These are phyloP conservation scores for Acleris sparsana DNA, from an alignment of 2,888 invertebrate genomes.

Conservation along the genomic window DNA sequence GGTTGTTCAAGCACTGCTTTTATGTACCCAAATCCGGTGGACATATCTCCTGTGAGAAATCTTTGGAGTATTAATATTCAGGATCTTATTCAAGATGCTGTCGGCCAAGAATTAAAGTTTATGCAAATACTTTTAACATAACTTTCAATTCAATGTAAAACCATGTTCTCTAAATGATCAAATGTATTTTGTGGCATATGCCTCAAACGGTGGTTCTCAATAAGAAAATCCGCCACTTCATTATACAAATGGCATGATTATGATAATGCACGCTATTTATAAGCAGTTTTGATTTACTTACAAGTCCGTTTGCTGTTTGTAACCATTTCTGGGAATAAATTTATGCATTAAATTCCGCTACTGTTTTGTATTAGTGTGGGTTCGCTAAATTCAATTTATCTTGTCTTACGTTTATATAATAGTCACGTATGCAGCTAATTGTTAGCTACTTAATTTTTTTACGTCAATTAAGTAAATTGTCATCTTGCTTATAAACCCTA, in stretches of 20 bases:
- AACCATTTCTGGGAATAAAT: slow-evolving; percentile 72
- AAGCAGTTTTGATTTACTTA: slow-evolving; percentile 78
- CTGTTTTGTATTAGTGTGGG: slow-evolving; percentile 74
- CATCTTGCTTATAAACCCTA: too few relatives aligned
- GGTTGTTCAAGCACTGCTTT: slow-evolving; percentile 74
- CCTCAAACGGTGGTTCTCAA: slow-evolving; percentile 64
- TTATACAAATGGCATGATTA: slow-evolving; percentile 80
- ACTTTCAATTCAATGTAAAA: slow-evolving; percentile 32
- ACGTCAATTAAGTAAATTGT: not conserved
- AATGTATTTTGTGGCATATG: slow-evolving; percentile 57
- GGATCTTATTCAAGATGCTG: slow-evolving; percentile 23
- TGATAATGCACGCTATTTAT: slow-evolving; percentile 75
- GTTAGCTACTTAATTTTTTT: slow-evolving; percentile 22
- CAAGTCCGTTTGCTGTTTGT: slow-evolving; percentile 62
- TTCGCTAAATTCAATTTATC: slow-evolving; percentile 63
- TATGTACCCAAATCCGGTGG: slow-evolving; percentile 66
- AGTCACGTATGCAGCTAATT: slow-evolving; percentile 44
- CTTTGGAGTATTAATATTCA: slow-evolving; percentile 30
- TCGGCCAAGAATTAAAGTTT: not conserved
- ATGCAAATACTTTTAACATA: slow-evolving; percentile 32
- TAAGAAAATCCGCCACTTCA: slow-evolving; percentile 70
- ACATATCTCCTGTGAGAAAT: slow-evolving; percentile 46
- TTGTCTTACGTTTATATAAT: slow-evolving; percentile 53
- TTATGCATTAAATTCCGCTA: slow-evolving; percentile 74
- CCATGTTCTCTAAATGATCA: slow-evolving; percentile 45